Base-by-base conservation (phyloP, 2,113 vertebrate genomes). In the Abramis brama region DNA sequence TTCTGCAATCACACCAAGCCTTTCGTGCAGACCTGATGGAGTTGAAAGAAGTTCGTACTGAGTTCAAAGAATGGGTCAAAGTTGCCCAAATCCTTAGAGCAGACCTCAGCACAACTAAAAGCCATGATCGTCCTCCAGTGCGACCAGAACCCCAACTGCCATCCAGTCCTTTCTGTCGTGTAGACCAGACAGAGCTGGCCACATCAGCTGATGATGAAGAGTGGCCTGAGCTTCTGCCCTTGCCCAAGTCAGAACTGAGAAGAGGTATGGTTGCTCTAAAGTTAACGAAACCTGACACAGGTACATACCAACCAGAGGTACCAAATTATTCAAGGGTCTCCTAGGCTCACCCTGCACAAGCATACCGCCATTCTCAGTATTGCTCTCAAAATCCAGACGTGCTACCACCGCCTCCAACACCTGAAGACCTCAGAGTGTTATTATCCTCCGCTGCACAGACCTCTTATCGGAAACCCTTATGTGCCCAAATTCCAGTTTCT, bases 11-110 rank as follows among this genome's bases (percentile, higher is more conserved):
- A 36, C 47, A 27, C 6, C 30, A 84, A 5, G 50, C 30, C 15
- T 76, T 84, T 17, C 50, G 23, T 12, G n/a, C 83, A 9, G 27
- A 39, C 3, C 36, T 47, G 45, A 55, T 73, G 11, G 71, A 76
- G 50, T 43, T 85, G 15, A 85, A 47, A 21, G 23, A 62, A 23
- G 73, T 39, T 84, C 13, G n/a, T n/a, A n/a, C n/a, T n/a, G n/a
- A n/a, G n/a, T n/a, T n/a, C n/a, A 84, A 75, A 75, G 70, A 84
- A 55, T 52, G 64, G 6, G 45, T 84, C 2, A 39, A 39, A 39
- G 36, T 39, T 39, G 36, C 36, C 36, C 36, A 39, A 39, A 39
- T 0, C 36, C 36, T 39, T 39, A 39, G 36, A 39, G 36, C 36
- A 39, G 70, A 43, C 47, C 30, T 74, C 4, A 33, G 36, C 25